Conservation (phyloP, 2,888 invertebrate genomes). For the Leucophenga maculata region DNA sequence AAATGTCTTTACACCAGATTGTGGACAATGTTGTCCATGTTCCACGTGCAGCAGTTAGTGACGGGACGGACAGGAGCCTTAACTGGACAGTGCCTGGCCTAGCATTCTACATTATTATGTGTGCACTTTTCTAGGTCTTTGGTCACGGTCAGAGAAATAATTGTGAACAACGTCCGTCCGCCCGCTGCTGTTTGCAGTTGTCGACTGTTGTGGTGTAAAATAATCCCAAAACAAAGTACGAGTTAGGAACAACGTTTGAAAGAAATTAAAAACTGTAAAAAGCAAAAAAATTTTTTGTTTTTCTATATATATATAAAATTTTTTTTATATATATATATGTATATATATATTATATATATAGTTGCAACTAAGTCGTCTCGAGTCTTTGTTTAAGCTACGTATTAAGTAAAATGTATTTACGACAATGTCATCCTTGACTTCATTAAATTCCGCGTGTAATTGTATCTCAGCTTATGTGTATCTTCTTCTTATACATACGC, state of each 20-base stretch:
- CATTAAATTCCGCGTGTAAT: slow-evolving; percentile 60
- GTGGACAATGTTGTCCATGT: too few relatives aligned
- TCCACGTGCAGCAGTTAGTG: too few relatives aligned
- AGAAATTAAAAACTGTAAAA: neutral
- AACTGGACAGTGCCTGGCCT: too few relatives aligned
- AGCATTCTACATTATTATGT: too few relatives aligned
- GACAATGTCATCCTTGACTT: slow-evolving; percentile 69
- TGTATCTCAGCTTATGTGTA: slow-evolving; percentile 33
- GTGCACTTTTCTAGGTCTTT: slow-evolving; percentile 54
- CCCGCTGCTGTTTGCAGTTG: too few relatives aligned
- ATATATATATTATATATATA: too few relatives aligned
- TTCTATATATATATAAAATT: neutral
- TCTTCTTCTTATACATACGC: neutral
- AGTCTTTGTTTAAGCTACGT: neutral
- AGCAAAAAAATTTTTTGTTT: neutral
- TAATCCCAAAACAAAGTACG: neutral
- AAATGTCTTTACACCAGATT: neutral
- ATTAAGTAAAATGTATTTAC: slow-evolving; percentile 36
- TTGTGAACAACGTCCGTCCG: too few relatives aligned
- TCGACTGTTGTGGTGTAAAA: too few relatives aligned
- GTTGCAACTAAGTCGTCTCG: too few relatives aligned
- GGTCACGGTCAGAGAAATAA: slow-evolving; percentile 52
- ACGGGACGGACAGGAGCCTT: too few relatives aligned
- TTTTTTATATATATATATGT: too few relatives aligned
- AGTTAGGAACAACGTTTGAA: too few relatives aligned